Conservation (phyloP, 2,888 invertebrate genomes). For the Liodrosophila aerea region DNA sequence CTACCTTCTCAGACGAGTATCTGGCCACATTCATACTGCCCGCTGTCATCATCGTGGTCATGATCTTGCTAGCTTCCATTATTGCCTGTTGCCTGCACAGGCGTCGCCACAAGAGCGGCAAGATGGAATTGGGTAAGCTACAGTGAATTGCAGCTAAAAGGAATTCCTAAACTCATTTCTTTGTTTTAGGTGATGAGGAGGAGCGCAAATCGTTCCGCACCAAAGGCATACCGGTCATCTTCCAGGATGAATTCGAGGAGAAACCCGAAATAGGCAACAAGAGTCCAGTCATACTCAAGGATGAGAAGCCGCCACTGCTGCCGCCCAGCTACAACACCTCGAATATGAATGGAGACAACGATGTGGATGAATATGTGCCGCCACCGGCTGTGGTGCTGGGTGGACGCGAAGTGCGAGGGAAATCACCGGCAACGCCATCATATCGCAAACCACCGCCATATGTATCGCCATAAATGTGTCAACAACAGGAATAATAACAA, state of each 20-base stretch:
- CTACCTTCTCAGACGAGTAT: conserved; percentile 85
- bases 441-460: conserved; percentile 98
- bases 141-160: neutral
- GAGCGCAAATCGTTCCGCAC: conserved; percentile 92
- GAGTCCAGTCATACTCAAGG: conserved; percentile 95
- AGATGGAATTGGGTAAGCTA: conserved; percentile 87
- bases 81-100: conserved; percentile 95
- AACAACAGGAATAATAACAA: conserved; percentile 24
- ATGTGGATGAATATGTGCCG: conserved; percentile 93
- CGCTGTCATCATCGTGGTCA: conserved; percentile 92
- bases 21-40: conserved; percentile 94
- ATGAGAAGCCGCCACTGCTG: conserved; percentile 95
- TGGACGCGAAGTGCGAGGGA: conserved; percentile 87
- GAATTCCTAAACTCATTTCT: neutral
- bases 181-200: conserved; percentile 86
- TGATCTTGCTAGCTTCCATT: conserved; percentile 93
- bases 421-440: conserved; percentile 92
- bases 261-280: conserved; percentile 94
- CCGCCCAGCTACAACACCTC: conserved; percentile 86
- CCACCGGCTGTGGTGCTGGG: conserved; percentile 89
- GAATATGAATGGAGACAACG: conserved; percentile 82
- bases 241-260: conserved; percentile 97
- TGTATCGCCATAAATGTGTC: conserved; percentile 93
- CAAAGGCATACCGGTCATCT: conserved; percentile 96
- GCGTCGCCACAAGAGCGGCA: conserved; percentile 90